A percentile compares a stretch with the other conserved stretches of the same genome.
Conservation (phyloP, 2,113 vertebrate species). For the Nettapus auritus region DNA sequence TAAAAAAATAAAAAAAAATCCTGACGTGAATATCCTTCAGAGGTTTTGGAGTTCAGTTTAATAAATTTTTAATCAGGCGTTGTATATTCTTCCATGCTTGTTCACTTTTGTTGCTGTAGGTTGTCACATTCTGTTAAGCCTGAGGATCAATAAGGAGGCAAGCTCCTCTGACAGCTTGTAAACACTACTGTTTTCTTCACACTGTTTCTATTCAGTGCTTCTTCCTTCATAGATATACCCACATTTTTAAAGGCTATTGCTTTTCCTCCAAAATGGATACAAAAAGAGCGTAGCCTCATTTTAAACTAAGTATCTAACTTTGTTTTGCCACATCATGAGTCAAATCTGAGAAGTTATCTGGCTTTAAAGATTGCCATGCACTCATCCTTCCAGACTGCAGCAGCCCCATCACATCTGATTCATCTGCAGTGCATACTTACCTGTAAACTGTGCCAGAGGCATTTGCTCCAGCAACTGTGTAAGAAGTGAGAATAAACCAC, state of each 20-base stretch:
- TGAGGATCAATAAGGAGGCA: conserved; percentile 11
- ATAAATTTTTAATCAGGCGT: conserved; percentile 29
- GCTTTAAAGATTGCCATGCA: not conserved
- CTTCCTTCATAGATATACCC: not conserved
- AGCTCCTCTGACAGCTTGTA: conserved; percentile 36
- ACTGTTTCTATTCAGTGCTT: conserved; percentile 36
- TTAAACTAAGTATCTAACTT: not conserved
- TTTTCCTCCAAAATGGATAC: not conserved
- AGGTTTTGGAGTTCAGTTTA: conserved; percentile 6
- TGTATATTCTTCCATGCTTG: not conserved
- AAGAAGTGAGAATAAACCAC: not conserved
- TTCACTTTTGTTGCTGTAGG: conserved; percentile 26
- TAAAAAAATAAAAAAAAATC: not conserved
- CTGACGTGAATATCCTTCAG: not conserved
- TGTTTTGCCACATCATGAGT: not conserved
- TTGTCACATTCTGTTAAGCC: conserved; percentile 51
- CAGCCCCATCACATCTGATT: not conserved
- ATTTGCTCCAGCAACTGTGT: not conserved
- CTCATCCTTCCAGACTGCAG: not conserved
- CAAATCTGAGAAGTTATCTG: not conserved
- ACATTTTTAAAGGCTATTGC: not conserved
- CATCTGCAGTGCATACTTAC: conserved; percentile 26
- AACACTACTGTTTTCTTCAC: conserved; percentile 45
- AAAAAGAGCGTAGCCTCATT: not conserved
- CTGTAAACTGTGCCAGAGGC: conserved; percentile 11